Conservation (phyloP, 2,113 vertebrate species). For the Melanerpes formicivorus region DNA sequence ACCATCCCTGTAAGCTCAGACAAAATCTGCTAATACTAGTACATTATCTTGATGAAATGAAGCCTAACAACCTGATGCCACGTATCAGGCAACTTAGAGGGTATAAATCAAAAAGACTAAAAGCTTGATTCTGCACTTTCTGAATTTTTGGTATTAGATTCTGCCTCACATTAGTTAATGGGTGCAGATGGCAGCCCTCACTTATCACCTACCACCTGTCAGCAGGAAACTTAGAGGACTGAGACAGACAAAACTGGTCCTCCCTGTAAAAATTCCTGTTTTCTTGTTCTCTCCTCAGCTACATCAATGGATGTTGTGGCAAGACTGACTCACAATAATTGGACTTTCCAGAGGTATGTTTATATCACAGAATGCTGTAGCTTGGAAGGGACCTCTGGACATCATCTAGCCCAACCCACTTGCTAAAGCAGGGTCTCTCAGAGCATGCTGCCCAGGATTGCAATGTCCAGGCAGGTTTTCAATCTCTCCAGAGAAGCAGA, state of each 20-base stretch:
- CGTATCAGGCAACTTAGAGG: accelerated
- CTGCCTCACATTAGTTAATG: neutral
- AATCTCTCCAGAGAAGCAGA: too few species aligned
- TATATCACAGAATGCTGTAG: neutral
- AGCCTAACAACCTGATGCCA: neutral
- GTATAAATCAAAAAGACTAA: neutral
- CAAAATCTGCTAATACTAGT: neutral
- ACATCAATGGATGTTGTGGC: neutral
- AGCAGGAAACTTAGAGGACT: neutral
- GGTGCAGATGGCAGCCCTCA: neutral
- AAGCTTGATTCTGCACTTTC: neutral
- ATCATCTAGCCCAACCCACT: too few species aligned
- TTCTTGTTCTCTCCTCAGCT: neutral
- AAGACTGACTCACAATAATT: neutral
- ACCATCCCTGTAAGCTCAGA: neutral
- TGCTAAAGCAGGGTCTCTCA: too few species aligned
- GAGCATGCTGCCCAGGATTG: too few species aligned
- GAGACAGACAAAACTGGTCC: neutral
- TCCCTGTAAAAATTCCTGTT: neutral
- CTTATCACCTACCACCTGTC: neutral
- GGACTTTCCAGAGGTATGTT: neutral
- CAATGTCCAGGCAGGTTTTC: too few species aligned
- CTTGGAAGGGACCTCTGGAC: too few species aligned
- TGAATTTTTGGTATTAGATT: neutral
- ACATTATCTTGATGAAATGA: neutral